Evolutionary conservation across 2,797 vertebrate genomes (phyloP).

Genomic region (Melanotaenia maccullochi): DNA sequence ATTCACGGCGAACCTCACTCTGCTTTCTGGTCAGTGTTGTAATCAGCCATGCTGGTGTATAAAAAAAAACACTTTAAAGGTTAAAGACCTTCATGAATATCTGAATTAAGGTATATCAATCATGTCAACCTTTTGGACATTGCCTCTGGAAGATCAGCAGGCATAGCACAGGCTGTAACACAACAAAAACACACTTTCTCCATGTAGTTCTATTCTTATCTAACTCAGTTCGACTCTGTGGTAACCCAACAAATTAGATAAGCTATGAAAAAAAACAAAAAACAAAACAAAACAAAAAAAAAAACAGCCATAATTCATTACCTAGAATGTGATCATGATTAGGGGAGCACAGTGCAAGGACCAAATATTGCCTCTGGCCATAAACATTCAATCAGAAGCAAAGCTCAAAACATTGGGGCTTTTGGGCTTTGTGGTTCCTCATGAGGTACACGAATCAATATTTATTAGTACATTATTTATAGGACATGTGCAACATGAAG

Average conservation of each 20-base stretch:
- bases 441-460: constrained; percentile 72
- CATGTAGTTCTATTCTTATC: not conserved
- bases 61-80: constrained; percentile 47
- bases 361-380: constrained; percentile 51
- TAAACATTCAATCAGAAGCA: constrained; percentile 54
- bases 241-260: constrained; percentile 32
- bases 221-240: not conserved
- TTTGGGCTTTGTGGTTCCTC: constrained; percentile 48
- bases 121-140: constrained; percentile 38
- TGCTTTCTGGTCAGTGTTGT: constrained; percentile 16
- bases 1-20: constrained; percentile 22
- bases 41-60: constrained; percentile 21
- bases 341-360: constrained; percentile 15
- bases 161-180: not conserved
- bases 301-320: constrained; percentile 44
- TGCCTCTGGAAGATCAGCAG: constrained; percentile 8
- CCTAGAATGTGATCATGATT: constrained; percentile 28
- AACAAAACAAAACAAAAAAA: too few species aligned
- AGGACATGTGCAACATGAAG: constrained; percentile 29
- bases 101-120: constrained; percentile 58
- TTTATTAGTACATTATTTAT: constrained; percentile 69
- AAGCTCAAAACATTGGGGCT: constrained; percentile 48
- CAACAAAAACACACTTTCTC: not conserved
- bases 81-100: constrained; percentile 59
- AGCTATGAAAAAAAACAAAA: constrained; percentile 17